Percentiles rank a stretch among this genome's conserved stretches.
These are phyloP conservation scores for Anolis sagrei DNA, from an alignment of 2,113 vertebrate species.

Conservation along the genomic window DNA sequence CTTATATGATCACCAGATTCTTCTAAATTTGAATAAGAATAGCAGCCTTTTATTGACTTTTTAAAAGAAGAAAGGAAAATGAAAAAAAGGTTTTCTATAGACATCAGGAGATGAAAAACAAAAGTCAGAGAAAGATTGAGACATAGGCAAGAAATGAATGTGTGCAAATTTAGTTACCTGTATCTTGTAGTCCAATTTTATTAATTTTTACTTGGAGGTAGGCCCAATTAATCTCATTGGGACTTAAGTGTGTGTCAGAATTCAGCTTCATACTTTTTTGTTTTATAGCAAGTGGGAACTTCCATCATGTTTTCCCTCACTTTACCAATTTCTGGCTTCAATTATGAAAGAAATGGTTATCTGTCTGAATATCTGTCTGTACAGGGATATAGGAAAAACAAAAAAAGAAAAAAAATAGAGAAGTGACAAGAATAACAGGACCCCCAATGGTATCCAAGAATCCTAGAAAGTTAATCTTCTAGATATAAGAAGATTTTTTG, in stretches of 20 bases:
- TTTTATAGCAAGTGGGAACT: not conserved
- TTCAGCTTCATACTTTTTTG: not conserved
- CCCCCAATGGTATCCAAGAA: too few species aligned
- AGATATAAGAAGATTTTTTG: too few species aligned
- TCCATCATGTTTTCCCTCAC: not conserved
- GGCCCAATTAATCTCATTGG: not conserved
- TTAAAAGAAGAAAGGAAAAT: too few species aligned
- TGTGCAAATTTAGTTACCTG: not conserved
- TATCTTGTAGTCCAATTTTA: not conserved
- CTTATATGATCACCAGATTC: too few species aligned
- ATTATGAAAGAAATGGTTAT: not conserved
- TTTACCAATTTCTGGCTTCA: not conserved
- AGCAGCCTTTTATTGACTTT: too few species aligned
- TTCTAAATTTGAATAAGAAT: too few species aligned
- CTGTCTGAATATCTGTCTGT: not conserved
- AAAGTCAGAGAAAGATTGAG: not conserved
- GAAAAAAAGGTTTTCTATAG: too few species aligned
- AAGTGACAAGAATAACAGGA: too few species aligned
- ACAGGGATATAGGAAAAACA: too few species aligned
- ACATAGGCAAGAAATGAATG: too few species aligned
- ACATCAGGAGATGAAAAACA: not conserved
- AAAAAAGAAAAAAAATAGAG: too few species aligned
- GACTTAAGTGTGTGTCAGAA: not conserved
- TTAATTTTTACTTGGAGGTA: not conserved
- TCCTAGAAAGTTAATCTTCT: too few species aligned